These are phyloP conservation scores for Fistularia tabacaria DNA, from an alignment of 2,797 vertebrate species.

Conservation along the genomic window DNA sequence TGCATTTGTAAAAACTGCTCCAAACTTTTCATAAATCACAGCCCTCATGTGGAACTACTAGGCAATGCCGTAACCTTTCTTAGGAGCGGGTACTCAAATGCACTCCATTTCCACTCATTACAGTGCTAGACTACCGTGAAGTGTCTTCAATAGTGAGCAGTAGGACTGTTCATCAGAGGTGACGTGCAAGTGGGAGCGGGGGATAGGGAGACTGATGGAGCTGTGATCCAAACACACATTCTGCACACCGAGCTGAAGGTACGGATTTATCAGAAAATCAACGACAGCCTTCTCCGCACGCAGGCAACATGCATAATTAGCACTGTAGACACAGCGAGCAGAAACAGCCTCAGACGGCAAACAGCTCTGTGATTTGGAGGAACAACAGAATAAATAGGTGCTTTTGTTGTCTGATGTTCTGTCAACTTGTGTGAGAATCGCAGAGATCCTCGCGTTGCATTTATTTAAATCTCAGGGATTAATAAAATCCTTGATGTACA, in stretches of 20 bases:
- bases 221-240: conserved; percentile 56
- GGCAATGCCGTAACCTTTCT: conserved; percentile 49
- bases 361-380: conserved; percentile 39
- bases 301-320: conserved; percentile 65
- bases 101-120: conserved; percentile 66
- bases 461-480: conserved; percentile 10
- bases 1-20: conserved; percentile 41
- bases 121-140: conserved; percentile 57
- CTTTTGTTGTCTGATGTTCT: conserved; percentile 29
- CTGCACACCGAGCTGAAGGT: conserved; percentile 46
- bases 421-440: conserved; percentile 29
- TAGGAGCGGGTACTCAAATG: conserved; percentile 49
- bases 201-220: conserved; percentile 65
- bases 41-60: conserved; percentile 43
- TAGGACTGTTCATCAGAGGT: conserved; percentile 66
- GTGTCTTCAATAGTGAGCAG: conserved; percentile 65
- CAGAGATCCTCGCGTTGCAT: conserved; percentile 17
- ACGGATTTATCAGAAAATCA: conserved; percentile 58
- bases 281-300: conserved; percentile 35
- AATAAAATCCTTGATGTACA: conserved; percentile 19
- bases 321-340: conserved; percentile 52
- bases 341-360: conserved; percentile 47
- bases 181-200: conserved; percentile 61
- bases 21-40: conserved; percentile 63
- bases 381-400: conserved; percentile 41